Base-by-base conservation (phyloP, 1,140 invertebrate genomes). In the Carposina sasakii region DNA sequence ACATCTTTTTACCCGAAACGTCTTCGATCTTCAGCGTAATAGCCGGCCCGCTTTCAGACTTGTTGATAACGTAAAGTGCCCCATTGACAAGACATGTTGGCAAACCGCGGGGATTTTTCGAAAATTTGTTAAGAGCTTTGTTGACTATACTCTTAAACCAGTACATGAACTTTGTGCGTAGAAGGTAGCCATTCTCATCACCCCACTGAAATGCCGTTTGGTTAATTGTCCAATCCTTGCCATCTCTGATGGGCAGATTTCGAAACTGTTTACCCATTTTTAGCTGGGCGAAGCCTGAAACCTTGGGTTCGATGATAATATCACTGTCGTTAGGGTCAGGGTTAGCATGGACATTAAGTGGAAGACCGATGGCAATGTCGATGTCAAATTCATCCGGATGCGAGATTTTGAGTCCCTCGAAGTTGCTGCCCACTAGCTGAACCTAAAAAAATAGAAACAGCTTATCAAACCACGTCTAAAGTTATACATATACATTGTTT, bases 361-460 rank as follows among this genome's bases (percentile, higher is more conserved):
- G 85, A 3, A 88, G 22, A 6, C 57, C 55, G 12, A 88, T 76
- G 2, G 87, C 66, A 1, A 88, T 64, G 63, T 87, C 83, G 48
- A 89, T 64, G 67, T 89, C 88, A 49, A 85, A 89, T 57, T 89
- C 88, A 41, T 87, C 76, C 0, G 87, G 87, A 31, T 78, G 77
- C 0, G 78, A 83, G 23, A 88, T 84, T 48, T 77, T 82, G n/a
- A 88, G 67, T 0, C 66, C 65, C 52, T 89, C 88, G 50, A 77
- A 89, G 51, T 81, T 87, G 54, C 87, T 88, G 4, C 88, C 88
- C 2, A 83, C 84, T 43, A 72, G 87, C 52, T 83, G 79, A 1
- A 78, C 64, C 57, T 70, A 41, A 24, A 63, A 59, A 43, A n/a
- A n/a, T n/a, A n/a, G n/a, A n/a, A n/a, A n/a, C n/a, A n/a, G n/a